Base-by-base conservation (phyloP, 2,888 invertebrate species). In the Cryptocheilus praepositus region DNA sequence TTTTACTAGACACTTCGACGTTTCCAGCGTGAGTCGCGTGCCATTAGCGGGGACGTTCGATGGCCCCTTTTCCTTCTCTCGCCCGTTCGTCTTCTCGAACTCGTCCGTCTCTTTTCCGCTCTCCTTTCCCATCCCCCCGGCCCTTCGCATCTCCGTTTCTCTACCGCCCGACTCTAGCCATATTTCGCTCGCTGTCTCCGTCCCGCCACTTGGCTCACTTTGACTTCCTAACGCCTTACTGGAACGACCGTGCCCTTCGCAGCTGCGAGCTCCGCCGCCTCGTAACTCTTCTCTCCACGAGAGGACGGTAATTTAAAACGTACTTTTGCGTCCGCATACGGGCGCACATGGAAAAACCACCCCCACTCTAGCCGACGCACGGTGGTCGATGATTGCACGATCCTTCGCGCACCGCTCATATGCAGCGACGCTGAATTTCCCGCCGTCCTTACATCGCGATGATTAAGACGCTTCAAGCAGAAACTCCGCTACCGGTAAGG, bases 21-120 rank as follows among this genome's bases (percentile, higher is more conserved):
- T 49, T 55, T 68, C 61, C 57, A 63, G 64, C 52, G 53, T 49
- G 66, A 70, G 74, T 70, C 77, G 77, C 72, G 69, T 73, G 77
- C 72, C 77, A 55, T 74, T 62, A 69, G 51, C 53, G 54, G 52
- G 25, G 18, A 21, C 36, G 36, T 36, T 36, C 36, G 36, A 36
- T 11, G 46, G 19, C 45, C 25, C 46, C 18, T 44, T 18, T 25
- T n/a, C 44, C 11, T 36, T 52, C 62, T 18, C 19, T 56, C 52
- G 28, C 46, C 19, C 13, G 52, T 19, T 66, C 55, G 52, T 51
- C 51, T 61, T 55, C 43, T 53, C 45, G 54, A 53, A 51, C 60
- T 61, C 36, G 7, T 7, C 36, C 13, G 36, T 36, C 36, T 36
- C 36, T 36, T 11, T 36, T 36, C 3, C 4, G 2, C 36, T 11